A percentile compares a stretch with the other conserved stretches of the same genome.
These are phyloP conservation scores for Chloroclysta siterata DNA, from an alignment of 2,888 invertebrate species.

Conservation along the genomic window DNA sequence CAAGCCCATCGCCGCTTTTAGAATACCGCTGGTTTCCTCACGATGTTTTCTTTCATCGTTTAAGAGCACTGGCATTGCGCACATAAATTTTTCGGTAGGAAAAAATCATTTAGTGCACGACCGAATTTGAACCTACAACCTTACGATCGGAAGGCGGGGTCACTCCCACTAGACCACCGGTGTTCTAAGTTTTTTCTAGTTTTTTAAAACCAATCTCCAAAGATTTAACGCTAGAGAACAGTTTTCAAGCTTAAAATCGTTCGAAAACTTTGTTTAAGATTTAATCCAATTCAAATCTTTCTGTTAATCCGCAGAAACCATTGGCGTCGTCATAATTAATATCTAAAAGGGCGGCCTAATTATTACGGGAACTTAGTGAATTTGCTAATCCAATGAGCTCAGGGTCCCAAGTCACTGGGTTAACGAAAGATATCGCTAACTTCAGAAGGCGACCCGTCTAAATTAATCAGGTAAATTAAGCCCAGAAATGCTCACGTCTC, in stretches of 20 bases:
- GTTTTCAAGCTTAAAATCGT: not conserved
- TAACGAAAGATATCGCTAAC: constrained; percentile 41
- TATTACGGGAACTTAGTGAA: constrained; percentile 40
- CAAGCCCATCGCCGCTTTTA: too few relatives aligned
- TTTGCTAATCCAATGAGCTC: constrained; percentile 53
- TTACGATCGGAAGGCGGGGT: too few relatives aligned
- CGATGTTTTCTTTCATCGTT: too few relatives aligned
- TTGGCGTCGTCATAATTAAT: constrained; percentile 40
- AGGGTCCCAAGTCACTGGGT: constrained; percentile 34
- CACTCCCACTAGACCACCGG: too few relatives aligned
- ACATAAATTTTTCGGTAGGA: too few relatives aligned
- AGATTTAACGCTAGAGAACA: too few relatives aligned
- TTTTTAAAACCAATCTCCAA: too few relatives aligned
- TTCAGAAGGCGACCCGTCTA: constrained; percentile 51
- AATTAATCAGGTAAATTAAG: constrained; percentile 58
- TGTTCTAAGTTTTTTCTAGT: too few relatives aligned
- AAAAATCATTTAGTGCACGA: too few relatives aligned
- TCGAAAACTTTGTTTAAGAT: not conserved
- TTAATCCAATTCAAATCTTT: not conserved
- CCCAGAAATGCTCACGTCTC: constrained; percentile 17
- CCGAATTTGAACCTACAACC: too few relatives aligned
- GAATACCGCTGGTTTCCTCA: too few relatives aligned
- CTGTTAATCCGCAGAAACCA: constrained; percentile 6
- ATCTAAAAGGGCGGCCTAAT: constrained; percentile 43
- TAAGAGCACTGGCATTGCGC: too few relatives aligned